Evolutionary conservation across 2,113 vertebrate species (phyloP).

Genomic region (Bos taurus): ARS-UCD2.0 NC_037354.1:16789501-16790000

Average conservation of each 20-base stretch:
- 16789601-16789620: neutral
- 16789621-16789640: neutral
- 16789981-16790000: neutral
- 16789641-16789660: neutral
- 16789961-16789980: neutral
- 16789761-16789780: neutral
- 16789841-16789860: neutral
- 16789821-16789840: neutral
- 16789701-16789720: neutral
- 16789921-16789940: neutral
- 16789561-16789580: neutral
- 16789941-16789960: neutral
- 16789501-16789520: neutral
- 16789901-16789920: neutral
- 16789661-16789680: neutral
- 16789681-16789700: neutral
- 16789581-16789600: neutral
- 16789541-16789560: neutral
- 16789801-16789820: neutral
- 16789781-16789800: neutral
- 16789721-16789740: neutral
- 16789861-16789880: neutral
- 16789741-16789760: neutral
- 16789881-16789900: neutral
- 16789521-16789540: neutral